phyloP scores from a whole-genome alignment of 2,888 invertebrate genomes.

The Stenchaetothrips biformis region DNA sequence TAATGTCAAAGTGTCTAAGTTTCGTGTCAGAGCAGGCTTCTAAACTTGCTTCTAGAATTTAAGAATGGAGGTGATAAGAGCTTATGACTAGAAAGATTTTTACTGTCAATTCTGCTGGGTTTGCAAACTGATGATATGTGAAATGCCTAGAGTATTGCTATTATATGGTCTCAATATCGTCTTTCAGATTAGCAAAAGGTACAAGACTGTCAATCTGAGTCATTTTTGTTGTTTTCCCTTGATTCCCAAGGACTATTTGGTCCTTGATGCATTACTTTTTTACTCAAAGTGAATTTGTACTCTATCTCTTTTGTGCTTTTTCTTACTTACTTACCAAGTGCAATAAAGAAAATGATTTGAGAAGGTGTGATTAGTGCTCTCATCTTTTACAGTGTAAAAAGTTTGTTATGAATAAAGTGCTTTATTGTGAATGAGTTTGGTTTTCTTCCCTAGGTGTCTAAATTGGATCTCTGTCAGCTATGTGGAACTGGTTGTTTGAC shows the following conservation, averaged over 20 bases:
- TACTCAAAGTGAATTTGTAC: not conserved
- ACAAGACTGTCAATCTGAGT: not conserved
- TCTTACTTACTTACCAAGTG: not conserved
- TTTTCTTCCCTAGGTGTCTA: not conserved
- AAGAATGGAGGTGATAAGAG: not conserved
- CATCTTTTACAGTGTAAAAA: not conserved
- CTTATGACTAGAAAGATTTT: not conserved
- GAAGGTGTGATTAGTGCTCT: not conserved
- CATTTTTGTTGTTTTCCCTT: not conserved
- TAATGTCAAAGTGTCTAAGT: not conserved
- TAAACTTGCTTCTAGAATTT: not conserved
- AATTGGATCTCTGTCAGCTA: not conserved
- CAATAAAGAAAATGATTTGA: not conserved
- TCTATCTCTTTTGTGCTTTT: constrained; percentile 6
- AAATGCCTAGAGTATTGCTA: not conserved
- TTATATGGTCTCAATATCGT: not conserved
- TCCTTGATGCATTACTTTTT: not conserved
- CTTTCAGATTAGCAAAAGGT: not conserved
- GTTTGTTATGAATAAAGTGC: constrained; percentile 21
- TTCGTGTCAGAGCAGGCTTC: not conserved
- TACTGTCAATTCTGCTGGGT: not conserved
- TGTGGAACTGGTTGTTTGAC: not conserved
- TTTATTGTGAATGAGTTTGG: not conserved
- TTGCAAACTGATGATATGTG: not conserved
- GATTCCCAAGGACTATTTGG: not conserved